phyloP scores from a whole-genome alignment of 2,113 vertebrate species.

The Promerops cafer region DNA sequence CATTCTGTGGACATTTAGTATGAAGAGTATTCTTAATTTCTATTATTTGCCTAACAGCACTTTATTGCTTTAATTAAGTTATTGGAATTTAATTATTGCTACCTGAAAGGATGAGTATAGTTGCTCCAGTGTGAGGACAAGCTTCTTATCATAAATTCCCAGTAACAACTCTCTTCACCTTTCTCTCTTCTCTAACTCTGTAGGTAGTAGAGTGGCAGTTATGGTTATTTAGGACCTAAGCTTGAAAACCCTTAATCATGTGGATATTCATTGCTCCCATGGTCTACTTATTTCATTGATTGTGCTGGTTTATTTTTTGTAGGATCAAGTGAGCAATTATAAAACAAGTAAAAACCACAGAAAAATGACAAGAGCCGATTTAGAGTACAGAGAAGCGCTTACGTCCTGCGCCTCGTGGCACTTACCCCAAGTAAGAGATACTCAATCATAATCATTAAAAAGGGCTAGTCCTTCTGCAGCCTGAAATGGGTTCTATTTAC shows the following conservation, averaged over 20 bases:
- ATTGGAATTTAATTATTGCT: background rate
- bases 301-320: conserved; percentile 1
- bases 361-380: background rate
- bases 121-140: background rate
- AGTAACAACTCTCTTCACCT: background rate
- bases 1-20: background rate
- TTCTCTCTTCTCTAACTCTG: background rate
- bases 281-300: conserved; percentile 17
- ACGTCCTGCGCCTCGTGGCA: accelerated
- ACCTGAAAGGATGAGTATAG: background rate
- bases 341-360: conserved; percentile 15
- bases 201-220: background rate
- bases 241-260: conserved; percentile 20
- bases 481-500: background rate
- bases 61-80: background rate
- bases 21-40: background rate
- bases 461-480: background rate
- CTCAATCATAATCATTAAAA: background rate
- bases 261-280: conserved; percentile 20
- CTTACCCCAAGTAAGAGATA: background rate
- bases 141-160: background rate
- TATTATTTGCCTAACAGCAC: background rate
- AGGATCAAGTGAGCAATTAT: conserved; percentile 21
- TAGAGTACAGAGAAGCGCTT: background rate
- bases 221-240: conserved; percentile 23